phyloP scores from a whole-genome alignment of 92 coral and sea anemone species.

The Porites cylindrica region DNA sequence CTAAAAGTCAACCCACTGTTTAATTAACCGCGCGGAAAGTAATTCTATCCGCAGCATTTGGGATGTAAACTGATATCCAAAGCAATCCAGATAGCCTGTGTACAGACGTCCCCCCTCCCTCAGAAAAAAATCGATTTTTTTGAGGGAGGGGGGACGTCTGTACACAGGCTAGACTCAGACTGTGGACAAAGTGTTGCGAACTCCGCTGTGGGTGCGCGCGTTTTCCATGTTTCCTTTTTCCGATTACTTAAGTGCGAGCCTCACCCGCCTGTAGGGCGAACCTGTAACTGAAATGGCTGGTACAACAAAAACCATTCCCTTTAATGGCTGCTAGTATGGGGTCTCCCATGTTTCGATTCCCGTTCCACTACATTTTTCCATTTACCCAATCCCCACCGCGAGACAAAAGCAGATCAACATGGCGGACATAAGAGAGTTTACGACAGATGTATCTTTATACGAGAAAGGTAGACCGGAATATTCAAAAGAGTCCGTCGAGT shows the following conservation, averaged over 20 bases:
- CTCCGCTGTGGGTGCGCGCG: constrained; percentile 58
- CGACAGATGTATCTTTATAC: constrained; percentile 68
- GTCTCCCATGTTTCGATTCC: no score
- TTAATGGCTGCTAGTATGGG: no score
- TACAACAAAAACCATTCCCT: no score
- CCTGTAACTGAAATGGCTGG: no score
- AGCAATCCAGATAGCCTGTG: constrained; percentile 19
- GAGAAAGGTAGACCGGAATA: constrained; percentile 89
- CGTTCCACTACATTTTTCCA: no score
- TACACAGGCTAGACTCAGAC: not conserved
- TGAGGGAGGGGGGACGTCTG: no score
- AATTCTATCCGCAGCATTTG: constrained; percentile 60
- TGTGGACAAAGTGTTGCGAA: constrained; percentile 14
- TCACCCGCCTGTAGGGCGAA: no score
- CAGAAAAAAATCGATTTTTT: no score
- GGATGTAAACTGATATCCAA: constrained; percentile 50
- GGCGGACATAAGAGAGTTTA: constrained; percentile 63
- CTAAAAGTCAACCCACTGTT: constrained; percentile 36
- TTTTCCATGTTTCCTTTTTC: constrained; percentile 67
- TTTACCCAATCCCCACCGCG: no score
- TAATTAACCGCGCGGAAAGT: constrained; percentile 59
- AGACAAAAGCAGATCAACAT: constrained; percentile 7
- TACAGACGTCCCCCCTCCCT: no score
- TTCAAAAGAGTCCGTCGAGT: constrained; percentile 78
- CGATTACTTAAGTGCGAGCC: constrained; percentile 36